Evolutionary conservation across 2,888 invertebrate species (phyloP), one percentile per base, ranked within the genome.

Genomic region (Cheilosia scutellata): DNA sequence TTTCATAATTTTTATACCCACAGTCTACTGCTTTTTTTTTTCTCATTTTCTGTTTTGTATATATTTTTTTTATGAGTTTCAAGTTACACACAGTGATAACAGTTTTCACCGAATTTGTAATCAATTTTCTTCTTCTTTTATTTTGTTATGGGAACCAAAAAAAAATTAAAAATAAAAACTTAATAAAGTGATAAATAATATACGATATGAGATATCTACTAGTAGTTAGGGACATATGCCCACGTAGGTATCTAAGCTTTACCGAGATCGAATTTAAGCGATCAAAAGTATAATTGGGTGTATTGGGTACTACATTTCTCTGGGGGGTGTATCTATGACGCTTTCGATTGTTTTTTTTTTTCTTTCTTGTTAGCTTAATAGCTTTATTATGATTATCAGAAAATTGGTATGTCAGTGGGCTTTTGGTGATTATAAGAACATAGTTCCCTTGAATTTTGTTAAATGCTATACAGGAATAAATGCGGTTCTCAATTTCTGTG

Each of bases 31-130:
- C 20, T 20, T 20, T 20, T 20, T 20, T 20, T 4, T 0, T 11
- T 55, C 20, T 9, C 2, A 40, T 13, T 9, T 7, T 29, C 2
- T 42, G 31, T 57, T 57, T 65, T 42, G 49, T 40, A 11, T 37
- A 9, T 7, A 25, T 25, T 44, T 31, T 62, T 70, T 66, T 77
- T 49, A 60, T 58, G 29, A 63, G 84, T 75, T 75, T 84, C 70
- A 53, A 70, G 57, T 84, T 84, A 75, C 83, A 78, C 40, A 27
- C 40, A 47, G 42, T 75, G 75, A 84, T 84, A 84, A 84, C 49
- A 84, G 57, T 75, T 84, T 84, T 83, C 63, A 79, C 78, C 57
- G 68, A 79, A 70, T 79, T 68, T 29, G 49, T 70, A 83, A 74
- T 57, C 78, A 47, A 71, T 72, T 77, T 77, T 60, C 11, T 47